Evolutionary conservation across 2,113 vertebrate genomes (phyloP), one percentile per base, ranked within the genome.

Genomic region (Sebastes schlegelii): DNA sequence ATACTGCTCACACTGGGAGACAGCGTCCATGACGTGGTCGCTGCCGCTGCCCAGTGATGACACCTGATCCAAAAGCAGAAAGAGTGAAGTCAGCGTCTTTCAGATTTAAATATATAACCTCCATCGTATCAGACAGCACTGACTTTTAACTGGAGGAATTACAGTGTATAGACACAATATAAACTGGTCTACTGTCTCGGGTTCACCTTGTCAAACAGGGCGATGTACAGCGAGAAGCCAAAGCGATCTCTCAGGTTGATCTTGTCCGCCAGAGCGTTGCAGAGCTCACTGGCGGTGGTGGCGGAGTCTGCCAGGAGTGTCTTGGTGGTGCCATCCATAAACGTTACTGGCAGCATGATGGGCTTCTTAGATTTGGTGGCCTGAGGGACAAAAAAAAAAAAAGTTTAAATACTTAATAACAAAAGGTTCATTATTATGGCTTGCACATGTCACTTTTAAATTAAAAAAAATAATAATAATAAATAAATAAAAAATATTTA

Each of bases 351-450:
- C 13, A 99, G 82, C 98, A 99, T 98, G 87, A 99, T 99, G 0
- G 98, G 98, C 77, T 99, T 99, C 95, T 99, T 99, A 17, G 98
- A 99, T 70, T 99, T 99, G 8, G 98, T 99, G 43, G 98, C 98
- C 98, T 99, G 73, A 61, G 9, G 40, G 19, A 12, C 2, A 21
- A 9, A 54, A 74, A 51, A 65, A 14, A 43, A 13, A 70, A 0
- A 16, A 42, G 23, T 21, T 42, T 23, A 23, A 54, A 10, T 7
- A 34, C 4, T 0, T 46, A 26, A 70, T 69, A 52, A 26, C 13
- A 55, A 71, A 17, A 17, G 11, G 57, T 6, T 62, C 2, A 62
- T 62, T 62, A 16, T 16, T 40, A 61, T 8, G 34, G 0, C 8
- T 51, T 4, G 43, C 48, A 60, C 26, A 46, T 34, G 43, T 74